These are phyloP conservation scores for Rhinogobio ventralis DNA, from an alignment of 2,797 vertebrate species.

Conservation along the genomic window DNA sequence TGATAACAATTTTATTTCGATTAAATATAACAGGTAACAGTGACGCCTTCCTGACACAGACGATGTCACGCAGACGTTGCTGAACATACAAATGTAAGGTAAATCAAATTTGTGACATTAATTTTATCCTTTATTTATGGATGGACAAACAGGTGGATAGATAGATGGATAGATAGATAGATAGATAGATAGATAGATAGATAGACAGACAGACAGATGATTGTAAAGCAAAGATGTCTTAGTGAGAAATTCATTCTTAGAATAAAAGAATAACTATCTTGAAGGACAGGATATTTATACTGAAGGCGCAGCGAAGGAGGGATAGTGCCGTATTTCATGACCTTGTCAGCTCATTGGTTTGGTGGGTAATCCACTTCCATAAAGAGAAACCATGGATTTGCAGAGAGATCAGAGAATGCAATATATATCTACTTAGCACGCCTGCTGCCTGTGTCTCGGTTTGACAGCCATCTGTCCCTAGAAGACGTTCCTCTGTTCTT, in stretches of 20 bases:
- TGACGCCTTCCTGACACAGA: not conserved
- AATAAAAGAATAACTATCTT: constrained; percentile 67
- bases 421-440: constrained; percentile 90
- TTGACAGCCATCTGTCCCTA: constrained; percentile 58
- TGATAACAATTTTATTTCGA: not conserved
- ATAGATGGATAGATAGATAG: not conserved
- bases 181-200: not conserved
- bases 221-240: not conserved
- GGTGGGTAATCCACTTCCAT: constrained; percentile 91
- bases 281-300: constrained; percentile 82
- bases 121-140: not conserved
- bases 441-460: constrained; percentile 70
- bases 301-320: constrained; percentile 64
- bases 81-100: not conserved
- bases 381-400: constrained; percentile 89
- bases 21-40: constrained; percentile 2
- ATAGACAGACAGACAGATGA: not conserved
- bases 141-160: not conserved
- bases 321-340: constrained; percentile 82
- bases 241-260: constrained; percentile 3
- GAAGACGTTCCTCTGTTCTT: constrained; percentile 54
- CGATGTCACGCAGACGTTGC: too few relatives aligned
- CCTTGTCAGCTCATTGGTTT: constrained; percentile 86
- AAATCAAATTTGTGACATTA: not conserved
- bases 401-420: constrained; percentile 82